Evolutionary conservation across 2,113 vertebrate species (phyloP).

Genomic region (Sciurus niger): DNA sequence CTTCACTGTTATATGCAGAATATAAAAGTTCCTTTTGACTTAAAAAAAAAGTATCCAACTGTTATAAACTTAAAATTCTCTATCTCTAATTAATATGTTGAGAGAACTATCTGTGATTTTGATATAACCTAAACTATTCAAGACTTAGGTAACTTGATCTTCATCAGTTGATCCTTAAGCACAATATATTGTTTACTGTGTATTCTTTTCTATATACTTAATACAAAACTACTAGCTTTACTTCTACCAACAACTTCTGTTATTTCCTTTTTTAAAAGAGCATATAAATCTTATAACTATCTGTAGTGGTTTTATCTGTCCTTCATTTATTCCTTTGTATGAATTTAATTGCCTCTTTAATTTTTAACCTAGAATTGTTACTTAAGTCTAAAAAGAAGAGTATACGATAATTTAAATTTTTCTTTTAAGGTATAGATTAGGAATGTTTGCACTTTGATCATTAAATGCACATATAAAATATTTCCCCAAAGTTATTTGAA

Average conservation of each 20-base stretch:
- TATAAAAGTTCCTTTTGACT: background rate
- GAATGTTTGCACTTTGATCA: background rate
- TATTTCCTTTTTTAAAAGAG: background rate
- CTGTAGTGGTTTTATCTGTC: background rate
- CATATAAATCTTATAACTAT: background rate
- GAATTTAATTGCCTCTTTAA: slow-evolving; percentile 33
- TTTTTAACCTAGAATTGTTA: slow-evolving; percentile 1
- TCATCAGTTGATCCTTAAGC: background rate
- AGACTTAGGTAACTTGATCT: background rate
- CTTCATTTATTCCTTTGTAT: background rate
- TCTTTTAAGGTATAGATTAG: slow-evolving; percentile 30
- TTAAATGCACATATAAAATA: background rate
- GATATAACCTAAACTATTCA: background rate
- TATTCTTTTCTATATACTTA: background rate
- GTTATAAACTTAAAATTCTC: background rate
- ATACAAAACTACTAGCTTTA: background rate
- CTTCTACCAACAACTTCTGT: background rate
- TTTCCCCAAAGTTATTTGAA: background rate
- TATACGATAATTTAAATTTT: background rate
- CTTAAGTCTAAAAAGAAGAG: background rate
- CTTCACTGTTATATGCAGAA: background rate
- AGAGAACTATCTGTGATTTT: background rate
- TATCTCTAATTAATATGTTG: background rate
- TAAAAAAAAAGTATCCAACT: background rate
- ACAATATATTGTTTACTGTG: background rate